Evolutionary conservation across 1,140 invertebrate genomes (phyloP), one percentile per base, ranked within the genome.

Genomic region (Drosophila biarmipes): DNA sequence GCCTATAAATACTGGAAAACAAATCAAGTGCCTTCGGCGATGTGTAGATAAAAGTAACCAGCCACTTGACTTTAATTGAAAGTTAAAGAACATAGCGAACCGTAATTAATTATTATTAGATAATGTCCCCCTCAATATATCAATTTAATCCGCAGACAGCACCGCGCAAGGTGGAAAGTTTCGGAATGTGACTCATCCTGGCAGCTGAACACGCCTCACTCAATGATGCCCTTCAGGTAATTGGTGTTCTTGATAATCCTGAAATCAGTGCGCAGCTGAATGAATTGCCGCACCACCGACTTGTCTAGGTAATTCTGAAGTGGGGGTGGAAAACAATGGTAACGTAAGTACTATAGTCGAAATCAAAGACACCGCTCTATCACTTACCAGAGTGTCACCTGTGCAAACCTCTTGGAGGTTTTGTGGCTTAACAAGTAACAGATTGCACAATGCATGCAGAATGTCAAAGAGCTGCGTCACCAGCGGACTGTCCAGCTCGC

Each of bases 331-430:
- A 21, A 40, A 31, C 4, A 11, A 27, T 31, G 15, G 24, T 58
- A 63, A 51, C 48, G 24, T 61, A 63, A 56, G 42, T 55, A 17
- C 31, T 27, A 27, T 29, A 5, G 38, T 21, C 15, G 2, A 15
- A 29, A 27, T 24, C 24, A 42, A 42, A 7, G 17, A 35, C 10
- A 34, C 15, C 10, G 15, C 5, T 64, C n/a, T n/a, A n/a, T n/a
- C 34, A 82, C 92, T 94, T 93, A 98, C 98, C 94, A 99, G 93
- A 58, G 97, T 97, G 92, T 99, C 98, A 34, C 97, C 97, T 48
- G 95, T 96, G 91, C 98, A 98, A 29, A 99, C 97, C 94, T 99
- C 97, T 90, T 97, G 96, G 71, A 99, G 93, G 93, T 99, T 99
- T 92, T 99, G 97, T 2, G 98, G 98, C 73, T 98, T 98, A 0